phyloP scores from a whole-genome alignment of 2,888 invertebrate species.

The Tridacna crocea region DNA sequence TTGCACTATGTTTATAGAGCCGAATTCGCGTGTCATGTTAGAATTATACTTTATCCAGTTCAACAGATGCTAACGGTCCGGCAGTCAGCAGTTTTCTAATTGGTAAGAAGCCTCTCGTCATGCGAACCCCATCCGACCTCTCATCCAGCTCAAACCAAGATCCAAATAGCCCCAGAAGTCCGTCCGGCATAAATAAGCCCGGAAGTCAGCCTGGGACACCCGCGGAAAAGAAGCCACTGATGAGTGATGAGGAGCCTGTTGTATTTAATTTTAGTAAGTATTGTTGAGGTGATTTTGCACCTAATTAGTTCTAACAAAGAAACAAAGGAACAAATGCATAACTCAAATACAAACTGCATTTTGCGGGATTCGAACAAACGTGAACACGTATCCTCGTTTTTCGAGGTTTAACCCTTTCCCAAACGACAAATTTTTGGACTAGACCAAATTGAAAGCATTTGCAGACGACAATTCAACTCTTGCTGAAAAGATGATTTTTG shows the following conservation, averaged over 20 bases:
- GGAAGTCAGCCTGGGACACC: neutral
- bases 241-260: constrained; percentile 40
- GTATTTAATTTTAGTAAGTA: constrained; percentile 55
- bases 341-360: too few species aligned
- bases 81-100: constrained; percentile 42
- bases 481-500: too few species aligned
- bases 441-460: too few species aligned
- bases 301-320: neutral
- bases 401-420: too few species aligned
- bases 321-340: too few species aligned
- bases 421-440: too few species aligned
- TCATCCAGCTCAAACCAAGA: constrained; percentile 6
- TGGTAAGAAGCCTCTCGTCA: constrained; percentile 40
- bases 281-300: neutral
- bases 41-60: neutral
- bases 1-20: too few species aligned
- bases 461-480: too few species aligned
- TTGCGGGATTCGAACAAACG: too few species aligned
- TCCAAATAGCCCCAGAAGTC: constrained; percentile 16
- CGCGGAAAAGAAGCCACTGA: constrained; percentile 27
- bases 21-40: too few species aligned
- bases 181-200: neutral
- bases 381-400: too few species aligned
- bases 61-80: neutral
- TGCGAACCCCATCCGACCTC: neutral